Percentiles rank a stretch among this genome's conserved stretches.
Evolutionary conservation across 2,113 vertebrate genomes (phyloP).

Genomic region (Nothocercus nigrocapillus): DNA sequence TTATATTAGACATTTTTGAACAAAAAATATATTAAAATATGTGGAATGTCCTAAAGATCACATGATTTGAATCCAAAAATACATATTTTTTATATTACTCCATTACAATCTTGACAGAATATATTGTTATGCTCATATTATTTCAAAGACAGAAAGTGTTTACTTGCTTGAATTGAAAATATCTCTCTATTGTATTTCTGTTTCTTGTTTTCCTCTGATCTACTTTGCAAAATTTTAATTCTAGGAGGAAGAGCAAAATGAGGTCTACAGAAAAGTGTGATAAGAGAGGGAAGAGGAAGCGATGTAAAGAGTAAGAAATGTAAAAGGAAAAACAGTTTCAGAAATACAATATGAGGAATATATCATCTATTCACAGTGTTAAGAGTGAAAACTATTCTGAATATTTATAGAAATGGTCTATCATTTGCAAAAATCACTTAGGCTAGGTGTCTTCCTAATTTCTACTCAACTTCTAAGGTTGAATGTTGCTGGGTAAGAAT

Average conservation of each 20-base stretch:
- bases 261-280: background rate
- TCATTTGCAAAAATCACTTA: background rate
- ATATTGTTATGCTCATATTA: background rate
- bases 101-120: background rate
- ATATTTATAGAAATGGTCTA: background rate
- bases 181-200: background rate
- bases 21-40: slow-evolving; percentile 7
- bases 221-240: background rate
- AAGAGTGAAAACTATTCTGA: background rate
- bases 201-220: background rate
- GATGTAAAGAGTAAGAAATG: background rate
- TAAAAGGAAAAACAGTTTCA: background rate
- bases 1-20: background rate
- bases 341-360: background rate
- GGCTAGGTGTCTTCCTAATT: background rate
- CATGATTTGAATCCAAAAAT: background rate
- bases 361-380: background rate
- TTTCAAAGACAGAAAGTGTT: background rate
- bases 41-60: background rate
- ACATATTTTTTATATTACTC: background rate
- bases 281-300: background rate
- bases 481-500: background rate
- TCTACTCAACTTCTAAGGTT: background rate
- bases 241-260: background rate
- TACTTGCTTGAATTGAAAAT: background rate